These are phyloP conservation scores for Leptinotarsa undecemlineata DNA, from an alignment of 1,140 invertebrate genomes.

Conservation along the genomic window DNA sequence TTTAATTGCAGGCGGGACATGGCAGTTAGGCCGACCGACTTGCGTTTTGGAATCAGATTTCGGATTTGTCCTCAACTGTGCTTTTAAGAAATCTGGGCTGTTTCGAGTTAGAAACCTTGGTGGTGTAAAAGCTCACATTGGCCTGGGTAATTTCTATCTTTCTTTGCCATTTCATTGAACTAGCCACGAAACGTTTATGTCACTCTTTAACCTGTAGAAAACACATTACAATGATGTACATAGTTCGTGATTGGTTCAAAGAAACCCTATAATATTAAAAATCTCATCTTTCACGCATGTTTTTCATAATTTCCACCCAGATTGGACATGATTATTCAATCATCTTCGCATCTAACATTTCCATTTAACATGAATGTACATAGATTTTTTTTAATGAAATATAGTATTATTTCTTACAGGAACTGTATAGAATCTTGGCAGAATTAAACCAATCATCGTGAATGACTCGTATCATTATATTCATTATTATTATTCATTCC, in stretches of 20 bases:
- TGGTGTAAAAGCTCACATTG: constrained; percentile 83
- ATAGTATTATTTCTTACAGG: no score
- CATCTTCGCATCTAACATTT: neutral
- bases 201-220: neutral
- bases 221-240: neutral
- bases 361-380: neutral
- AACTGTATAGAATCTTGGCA: no score
- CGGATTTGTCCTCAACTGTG: constrained; percentile 84
- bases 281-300: constrained; percentile 2
- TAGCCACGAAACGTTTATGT: neutral
- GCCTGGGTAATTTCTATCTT: constrained; percentile 71
- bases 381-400: no score
- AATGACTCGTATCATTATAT: no score
- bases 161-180: constrained; percentile 41
- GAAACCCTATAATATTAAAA: neutral
- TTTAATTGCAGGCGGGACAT: constrained; percentile 55
- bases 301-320: neutral
- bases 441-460: no score
- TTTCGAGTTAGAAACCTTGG: constrained; percentile 87
- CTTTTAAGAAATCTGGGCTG: constrained; percentile 86
- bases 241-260: neutral
- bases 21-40: constrained; percentile 62
- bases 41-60: constrained; percentile 87
- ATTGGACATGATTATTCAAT: neutral
- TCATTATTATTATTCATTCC: no score